Conservation (phyloP, 2,113 vertebrate genomes). For the Corvus hawaiiensis region DNA sequence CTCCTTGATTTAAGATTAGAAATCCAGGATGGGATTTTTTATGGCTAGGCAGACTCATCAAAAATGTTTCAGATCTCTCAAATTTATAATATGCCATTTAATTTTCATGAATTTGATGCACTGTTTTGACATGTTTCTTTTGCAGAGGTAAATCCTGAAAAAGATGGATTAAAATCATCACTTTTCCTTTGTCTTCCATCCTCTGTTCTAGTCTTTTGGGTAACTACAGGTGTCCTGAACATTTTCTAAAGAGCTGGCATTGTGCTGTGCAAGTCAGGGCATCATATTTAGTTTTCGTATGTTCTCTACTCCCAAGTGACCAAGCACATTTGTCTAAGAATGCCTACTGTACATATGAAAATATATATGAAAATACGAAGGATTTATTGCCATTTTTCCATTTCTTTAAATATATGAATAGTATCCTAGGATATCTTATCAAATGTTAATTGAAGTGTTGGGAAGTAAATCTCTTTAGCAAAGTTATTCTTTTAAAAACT, state of each 20-base stretch:
- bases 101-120: not conserved
- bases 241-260: not conserved
- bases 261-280: not conserved
- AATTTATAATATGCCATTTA: not conserved
- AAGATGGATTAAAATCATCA: not conserved
- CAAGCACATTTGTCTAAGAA: not conserved
- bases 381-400: not conserved
- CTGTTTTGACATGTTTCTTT: not conserved
- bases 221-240: not conserved
- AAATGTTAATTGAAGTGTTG: not conserved
- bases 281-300: not conserved
- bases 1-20: not conserved
- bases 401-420: not conserved
- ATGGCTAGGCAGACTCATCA: not conserved
- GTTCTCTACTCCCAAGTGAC: not conserved
- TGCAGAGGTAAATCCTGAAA: not conserved
- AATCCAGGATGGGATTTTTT: not conserved
- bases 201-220: not conserved
- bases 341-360: not conserved
- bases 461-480: not conserved
- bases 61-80: not conserved
- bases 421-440: not conserved
- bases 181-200: not conserved
- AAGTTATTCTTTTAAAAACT: not conserved
- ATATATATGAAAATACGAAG: not conserved